A percentile compares a stretch with the other conserved stretches of the same genome.
phyloP scores from a whole-genome alignment of 2,797 vertebrate genomes.

The Diplodus puntazzo region DNA sequence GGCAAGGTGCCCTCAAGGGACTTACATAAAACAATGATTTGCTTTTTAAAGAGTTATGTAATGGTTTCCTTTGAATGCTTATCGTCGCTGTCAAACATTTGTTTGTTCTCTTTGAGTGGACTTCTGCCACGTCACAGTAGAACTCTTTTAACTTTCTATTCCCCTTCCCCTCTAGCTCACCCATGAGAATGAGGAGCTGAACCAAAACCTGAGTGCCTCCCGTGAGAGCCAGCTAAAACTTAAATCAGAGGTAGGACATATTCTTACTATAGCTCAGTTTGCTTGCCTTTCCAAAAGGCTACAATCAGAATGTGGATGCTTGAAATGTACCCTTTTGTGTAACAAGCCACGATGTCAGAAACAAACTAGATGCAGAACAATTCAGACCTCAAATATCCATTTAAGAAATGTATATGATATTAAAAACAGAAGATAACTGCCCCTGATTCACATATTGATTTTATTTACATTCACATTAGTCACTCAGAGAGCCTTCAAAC shows the following conservation, averaged over 20 bases:
- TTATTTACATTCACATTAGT: no score
- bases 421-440: no score
- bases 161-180: conserved; percentile 74
- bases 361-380: no score
- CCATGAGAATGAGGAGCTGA: conserved; percentile 90
- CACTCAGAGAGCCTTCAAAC: no score
- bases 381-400: no score
- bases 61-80: conserved; percentile 12
- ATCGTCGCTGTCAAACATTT: background rate
- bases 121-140: background rate
- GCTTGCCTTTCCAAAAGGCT: conserved; percentile 2
- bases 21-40: background rate
- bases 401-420: no score
- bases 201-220: conserved; percentile 84
- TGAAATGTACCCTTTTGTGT: background rate
- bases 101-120: background rate
- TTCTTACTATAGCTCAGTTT: background rate
- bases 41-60: background rate
- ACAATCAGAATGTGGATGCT: background rate
- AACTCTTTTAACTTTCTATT: background rate
- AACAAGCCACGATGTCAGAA: background rate
- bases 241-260: conserved; percentile 85
- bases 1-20: background rate
- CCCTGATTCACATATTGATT: no score
- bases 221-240: conserved; percentile 87